phyloP scores from a whole-genome alignment of 2,113 vertebrate species.

The Cercocebus atys region DNA sequence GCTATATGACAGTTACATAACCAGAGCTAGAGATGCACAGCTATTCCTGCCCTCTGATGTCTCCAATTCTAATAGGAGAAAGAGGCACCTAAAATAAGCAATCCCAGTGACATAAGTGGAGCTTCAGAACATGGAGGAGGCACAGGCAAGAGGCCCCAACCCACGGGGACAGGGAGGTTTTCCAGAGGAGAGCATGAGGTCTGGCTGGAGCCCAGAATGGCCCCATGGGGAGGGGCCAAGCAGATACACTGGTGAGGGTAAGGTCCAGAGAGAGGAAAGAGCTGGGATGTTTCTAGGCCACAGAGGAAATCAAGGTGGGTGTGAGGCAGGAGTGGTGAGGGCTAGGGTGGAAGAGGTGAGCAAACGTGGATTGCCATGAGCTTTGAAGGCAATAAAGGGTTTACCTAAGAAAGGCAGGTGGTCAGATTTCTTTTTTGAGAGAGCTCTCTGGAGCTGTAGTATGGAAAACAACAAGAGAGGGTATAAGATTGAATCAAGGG shows the following conservation, averaged over 20 bases:
- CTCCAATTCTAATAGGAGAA: neutral
- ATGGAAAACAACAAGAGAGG: neutral
- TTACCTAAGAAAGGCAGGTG: neutral
- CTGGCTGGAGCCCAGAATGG: neutral
- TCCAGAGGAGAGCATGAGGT: neutral
- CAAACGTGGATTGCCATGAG: neutral
- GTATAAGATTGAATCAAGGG: neutral
- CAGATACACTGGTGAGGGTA: no score
- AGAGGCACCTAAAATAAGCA: neutral
- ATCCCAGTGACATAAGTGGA: neutral
- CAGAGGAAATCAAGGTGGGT: neutral
- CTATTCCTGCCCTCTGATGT: neutral
- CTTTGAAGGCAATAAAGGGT: neutral
- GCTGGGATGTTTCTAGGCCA: no score
- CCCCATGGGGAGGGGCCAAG: neutral
- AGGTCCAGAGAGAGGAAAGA: neutral
- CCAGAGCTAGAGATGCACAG: neutral
- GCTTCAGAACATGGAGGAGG: neutral
- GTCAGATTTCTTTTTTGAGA: neutral
- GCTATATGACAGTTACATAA: neutral
- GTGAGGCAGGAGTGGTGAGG: neutral
- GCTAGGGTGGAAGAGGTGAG: neutral
- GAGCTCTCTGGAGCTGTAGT: neutral
- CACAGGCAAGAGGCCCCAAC: neutral
- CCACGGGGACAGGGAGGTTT: accelerated